These are phyloP conservation scores for Planiliza haematocheilus DNA, from an alignment of 2,113 vertebrate genomes.

Conservation along the genomic window DNA sequence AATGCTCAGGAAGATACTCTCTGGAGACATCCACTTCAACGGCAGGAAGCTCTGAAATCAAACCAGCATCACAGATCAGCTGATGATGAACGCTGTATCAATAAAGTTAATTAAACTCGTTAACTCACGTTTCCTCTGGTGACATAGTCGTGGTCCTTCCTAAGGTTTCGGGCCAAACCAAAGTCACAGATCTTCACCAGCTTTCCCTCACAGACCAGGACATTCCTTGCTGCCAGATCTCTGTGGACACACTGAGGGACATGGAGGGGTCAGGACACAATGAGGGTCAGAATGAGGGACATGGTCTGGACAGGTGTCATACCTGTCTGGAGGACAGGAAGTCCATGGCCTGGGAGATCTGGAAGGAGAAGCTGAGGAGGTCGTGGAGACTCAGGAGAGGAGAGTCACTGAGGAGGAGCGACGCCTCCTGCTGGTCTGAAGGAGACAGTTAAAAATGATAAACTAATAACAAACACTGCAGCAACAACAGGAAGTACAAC, in stretches of 20 bases:
- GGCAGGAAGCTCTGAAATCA: conserved; percentile 69
- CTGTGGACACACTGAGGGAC: conserved; percentile 88
- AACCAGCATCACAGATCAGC: background rate
- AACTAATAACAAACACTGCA: no score
- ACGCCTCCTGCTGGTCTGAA: conserved; percentile 85
- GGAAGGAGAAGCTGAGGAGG: conserved; percentile 92
- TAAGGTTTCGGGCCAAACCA: conserved; percentile 88
- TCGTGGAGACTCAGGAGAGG: conserved; percentile 86
- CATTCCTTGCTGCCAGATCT: conserved; percentile 82
- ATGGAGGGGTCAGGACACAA: background rate
- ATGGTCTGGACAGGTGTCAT: conserved; percentile 2
- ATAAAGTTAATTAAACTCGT: background rate
- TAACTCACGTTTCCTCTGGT: conserved; percentile 89
- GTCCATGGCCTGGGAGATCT: conserved; percentile 94
- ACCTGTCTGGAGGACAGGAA: conserved; percentile 95
- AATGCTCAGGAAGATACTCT: conserved; percentile 89
- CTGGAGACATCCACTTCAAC: conserved; percentile 76
- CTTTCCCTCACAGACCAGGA: conserved; percentile 70
- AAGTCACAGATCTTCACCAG: conserved; percentile 86
- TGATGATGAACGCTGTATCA: background rate
- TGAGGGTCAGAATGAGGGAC: background rate
- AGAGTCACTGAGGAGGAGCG: conserved; percentile 85
- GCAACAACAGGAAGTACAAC: no score
- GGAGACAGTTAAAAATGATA: no score
- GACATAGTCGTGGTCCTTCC: conserved; percentile 89